Evolutionary conservation across 64 coral and sea anemone species (phyloP).

Genomic region (Actinia equina): DNA sequence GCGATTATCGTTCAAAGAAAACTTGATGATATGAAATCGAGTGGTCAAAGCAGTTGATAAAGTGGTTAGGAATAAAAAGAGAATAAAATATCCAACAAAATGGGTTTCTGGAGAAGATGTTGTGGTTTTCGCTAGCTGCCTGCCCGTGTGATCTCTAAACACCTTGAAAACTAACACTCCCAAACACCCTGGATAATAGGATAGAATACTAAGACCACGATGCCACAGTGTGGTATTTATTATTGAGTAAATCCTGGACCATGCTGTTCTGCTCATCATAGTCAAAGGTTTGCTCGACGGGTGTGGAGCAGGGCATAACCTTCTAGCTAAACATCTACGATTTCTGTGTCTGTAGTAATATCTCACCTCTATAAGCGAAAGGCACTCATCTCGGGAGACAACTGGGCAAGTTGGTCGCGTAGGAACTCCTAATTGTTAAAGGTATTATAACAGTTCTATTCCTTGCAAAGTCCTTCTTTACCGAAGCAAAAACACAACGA

Average conservation of each 20-base stretch:
- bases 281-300: neutral
- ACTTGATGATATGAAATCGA: neutral
- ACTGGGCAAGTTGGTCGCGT: neutral
- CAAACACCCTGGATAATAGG: slow-evolving; percentile 6
- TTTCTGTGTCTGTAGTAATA: too few relatives aligned
- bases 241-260: neutral
- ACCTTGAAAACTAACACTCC: neutral
- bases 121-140: neutral
- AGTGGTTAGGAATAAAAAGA: neutral
- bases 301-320: neutral
- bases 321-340: too few relatives aligned
- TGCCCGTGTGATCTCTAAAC: neutral
- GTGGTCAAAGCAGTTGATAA: neutral
- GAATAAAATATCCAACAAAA: neutral
- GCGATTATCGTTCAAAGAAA: neutral
- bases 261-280: neutral
- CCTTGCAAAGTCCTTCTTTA: neutral
- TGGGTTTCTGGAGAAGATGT: neutral
- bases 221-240: neutral
- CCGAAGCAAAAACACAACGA: neutral
- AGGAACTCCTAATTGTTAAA: neutral
- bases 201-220: neutral
- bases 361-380: neutral
- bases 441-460: neutral
- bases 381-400: neutral